Conservation (phyloP, 2,888 invertebrate species). For the Watsonalla cultraria region DNA sequence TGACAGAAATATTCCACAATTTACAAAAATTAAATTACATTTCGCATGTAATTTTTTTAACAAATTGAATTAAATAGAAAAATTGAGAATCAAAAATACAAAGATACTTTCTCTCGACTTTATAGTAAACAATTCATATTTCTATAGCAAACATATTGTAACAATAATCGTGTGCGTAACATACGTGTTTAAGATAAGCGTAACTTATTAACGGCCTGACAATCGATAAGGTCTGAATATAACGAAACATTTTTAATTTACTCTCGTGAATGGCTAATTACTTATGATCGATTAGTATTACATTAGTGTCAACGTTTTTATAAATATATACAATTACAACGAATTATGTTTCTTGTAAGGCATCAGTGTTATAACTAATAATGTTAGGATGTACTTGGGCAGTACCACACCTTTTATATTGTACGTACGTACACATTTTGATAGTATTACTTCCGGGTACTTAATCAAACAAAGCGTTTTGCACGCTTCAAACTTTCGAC, state of each 20-base stretch:
- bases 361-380: conserved; percentile 8
- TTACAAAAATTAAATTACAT: no score
- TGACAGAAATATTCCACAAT: no score
- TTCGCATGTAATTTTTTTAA: no score
- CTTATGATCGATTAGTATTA: conserved; percentile 56
- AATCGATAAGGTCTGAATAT: neutral
- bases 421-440: conserved; percentile 12
- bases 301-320: conserved; percentile 58
- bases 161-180: conserved; percentile 33
- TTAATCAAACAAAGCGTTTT: conserved; percentile 15
- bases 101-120: neutral
- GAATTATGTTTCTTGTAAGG: conserved; percentile 26
- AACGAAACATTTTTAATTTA: neutral
- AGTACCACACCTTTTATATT: conserved; percentile 16
- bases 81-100: no score
- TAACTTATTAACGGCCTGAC: conserved; percentile 32
- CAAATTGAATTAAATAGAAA: no score
- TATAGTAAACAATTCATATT: neutral
- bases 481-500: neutral
- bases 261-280: conserved; percentile 26
- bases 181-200: conserved; percentile 20
- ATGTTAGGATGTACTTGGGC: conserved; percentile 9
- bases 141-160: conserved; percentile 11
- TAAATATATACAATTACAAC: conserved; percentile 73
- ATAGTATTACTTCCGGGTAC: conserved; percentile 19